phyloP scores from a whole-genome alignment of 2,113 vertebrate genomes.

The Catharus fuscescens region DNA sequence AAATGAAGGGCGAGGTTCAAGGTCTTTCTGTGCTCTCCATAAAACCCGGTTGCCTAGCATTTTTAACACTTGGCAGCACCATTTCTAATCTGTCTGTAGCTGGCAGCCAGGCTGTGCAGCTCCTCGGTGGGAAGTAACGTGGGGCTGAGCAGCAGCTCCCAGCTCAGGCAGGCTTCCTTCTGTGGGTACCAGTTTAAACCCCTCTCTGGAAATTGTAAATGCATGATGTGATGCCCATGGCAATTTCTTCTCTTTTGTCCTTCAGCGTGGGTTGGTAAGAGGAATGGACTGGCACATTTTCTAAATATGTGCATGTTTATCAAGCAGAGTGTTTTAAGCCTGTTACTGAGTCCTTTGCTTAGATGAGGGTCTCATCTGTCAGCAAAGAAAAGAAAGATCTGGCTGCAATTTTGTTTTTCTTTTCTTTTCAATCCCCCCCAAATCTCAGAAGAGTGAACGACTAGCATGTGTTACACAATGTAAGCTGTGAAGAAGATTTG shows the following conservation, averaged over 20 bases:
- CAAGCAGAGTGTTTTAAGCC: not conserved
- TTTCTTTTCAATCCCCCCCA: accelerated
- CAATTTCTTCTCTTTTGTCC: not conserved
- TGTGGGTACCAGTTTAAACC: not conserved
- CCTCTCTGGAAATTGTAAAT: not conserved
- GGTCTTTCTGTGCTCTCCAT: not conserved
- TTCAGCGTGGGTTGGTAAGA: not conserved
- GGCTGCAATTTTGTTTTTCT: not conserved
- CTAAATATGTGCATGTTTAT: not conserved
- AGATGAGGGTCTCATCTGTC: not conserved
- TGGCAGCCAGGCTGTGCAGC: slow-evolving; percentile 29
- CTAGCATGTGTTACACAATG: not conserved
- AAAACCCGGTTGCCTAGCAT: slow-evolving; percentile 46
- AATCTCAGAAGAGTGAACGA: not conserved
- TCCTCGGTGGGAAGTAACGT: not conserved
- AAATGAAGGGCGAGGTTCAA: not conserved
- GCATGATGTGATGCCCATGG: not conserved
- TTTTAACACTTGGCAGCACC: slow-evolving; percentile 53
- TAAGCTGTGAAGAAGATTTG: not conserved
- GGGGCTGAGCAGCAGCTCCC: slow-evolving; percentile 21
- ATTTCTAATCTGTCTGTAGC: slow-evolving; percentile 27
- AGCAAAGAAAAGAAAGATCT: not conserved
- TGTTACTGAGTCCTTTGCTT: not conserved
- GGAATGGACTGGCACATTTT: not conserved
- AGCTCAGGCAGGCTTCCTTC: not conserved